Evolutionary conservation across 2,888 invertebrate species (phyloP).

Genomic region (Panzeria rudis): DNA sequence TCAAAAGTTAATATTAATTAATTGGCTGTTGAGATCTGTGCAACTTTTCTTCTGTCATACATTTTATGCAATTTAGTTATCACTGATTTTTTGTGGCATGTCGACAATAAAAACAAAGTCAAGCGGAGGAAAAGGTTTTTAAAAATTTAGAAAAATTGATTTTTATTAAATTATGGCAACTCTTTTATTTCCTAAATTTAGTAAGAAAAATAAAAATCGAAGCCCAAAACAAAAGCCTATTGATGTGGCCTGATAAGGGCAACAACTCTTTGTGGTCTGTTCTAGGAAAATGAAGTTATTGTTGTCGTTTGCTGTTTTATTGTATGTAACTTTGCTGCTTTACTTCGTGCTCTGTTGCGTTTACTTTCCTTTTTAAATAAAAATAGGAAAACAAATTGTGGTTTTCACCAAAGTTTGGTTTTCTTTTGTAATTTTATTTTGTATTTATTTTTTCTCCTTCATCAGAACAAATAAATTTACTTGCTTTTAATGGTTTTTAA

Average conservation of each 20-base stretch:
- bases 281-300: slow-evolving; percentile 68
- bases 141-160: background rate
- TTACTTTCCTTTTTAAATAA: slow-evolving; percentile 37
- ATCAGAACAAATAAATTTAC: slow-evolving; percentile 37
- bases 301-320: slow-evolving; percentile 47
- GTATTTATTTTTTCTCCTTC: slow-evolving; percentile 9
- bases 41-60: background rate
- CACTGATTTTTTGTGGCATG: too few species aligned
- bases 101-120: background rate
- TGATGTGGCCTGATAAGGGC: slow-evolving; percentile 72
- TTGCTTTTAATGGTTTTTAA: slow-evolving; percentile 56
- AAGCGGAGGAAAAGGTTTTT: background rate
- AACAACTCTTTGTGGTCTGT: slow-evolving; percentile 69
- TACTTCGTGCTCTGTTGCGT: slow-evolving; percentile 9
- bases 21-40: background rate
- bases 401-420: slow-evolving; percentile 64
- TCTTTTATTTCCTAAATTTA: slow-evolving; percentile 4
- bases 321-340: slow-evolving; percentile 32
- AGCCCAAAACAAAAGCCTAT: slow-evolving; percentile 60
- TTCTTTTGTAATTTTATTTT: slow-evolving; percentile 43
- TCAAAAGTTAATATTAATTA: background rate
- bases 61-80: too few species aligned
- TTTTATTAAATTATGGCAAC: background rate
- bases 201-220: background rate
- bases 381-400: slow-evolving; percentile 43